Evolutionary conservation across 2,113 vertebrate species (phyloP).

Genomic region (Gymnogyps californianus): DNA sequence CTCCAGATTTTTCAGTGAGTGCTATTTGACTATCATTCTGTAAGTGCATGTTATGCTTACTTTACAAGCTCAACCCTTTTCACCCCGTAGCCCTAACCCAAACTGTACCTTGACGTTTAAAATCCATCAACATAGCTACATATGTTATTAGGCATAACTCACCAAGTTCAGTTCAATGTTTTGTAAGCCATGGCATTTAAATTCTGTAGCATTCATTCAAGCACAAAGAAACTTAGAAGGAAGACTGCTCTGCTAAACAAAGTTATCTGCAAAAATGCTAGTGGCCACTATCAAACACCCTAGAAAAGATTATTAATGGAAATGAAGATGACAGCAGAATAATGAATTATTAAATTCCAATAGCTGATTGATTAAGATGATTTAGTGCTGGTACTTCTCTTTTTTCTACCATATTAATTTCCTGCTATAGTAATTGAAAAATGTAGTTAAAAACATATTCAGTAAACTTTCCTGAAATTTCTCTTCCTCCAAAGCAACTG

Average conservation of each 20-base stretch:
- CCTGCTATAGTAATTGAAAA: background rate
- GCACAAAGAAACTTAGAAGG: background rate
- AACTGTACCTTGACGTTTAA: background rate
- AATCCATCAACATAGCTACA: background rate
- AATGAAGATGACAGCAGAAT: background rate
- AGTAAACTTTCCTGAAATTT: background rate
- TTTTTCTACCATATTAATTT: background rate
- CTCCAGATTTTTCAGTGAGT: background rate
- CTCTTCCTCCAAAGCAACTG: background rate
- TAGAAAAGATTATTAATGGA: background rate
- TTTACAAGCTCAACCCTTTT: background rate
- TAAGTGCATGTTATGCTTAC: background rate
- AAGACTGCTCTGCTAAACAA: background rate
- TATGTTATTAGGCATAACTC: background rate
- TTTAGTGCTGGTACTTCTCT: background rate
- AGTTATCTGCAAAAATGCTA: background rate
- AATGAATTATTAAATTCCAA: background rate
- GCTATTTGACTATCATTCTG: background rate
- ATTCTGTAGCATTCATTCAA: background rate
- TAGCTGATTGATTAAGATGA: background rate
- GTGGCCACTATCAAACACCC: background rate
- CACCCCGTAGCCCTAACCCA: background rate
- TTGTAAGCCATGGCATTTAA: background rate
- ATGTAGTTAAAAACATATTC: background rate
- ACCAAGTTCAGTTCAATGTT: background rate